Percentiles rank a stretch among this genome's conserved stretches.
Conservation (phyloP, 1,140 invertebrate species). For the Teleogryllus occipitalis region DNA sequence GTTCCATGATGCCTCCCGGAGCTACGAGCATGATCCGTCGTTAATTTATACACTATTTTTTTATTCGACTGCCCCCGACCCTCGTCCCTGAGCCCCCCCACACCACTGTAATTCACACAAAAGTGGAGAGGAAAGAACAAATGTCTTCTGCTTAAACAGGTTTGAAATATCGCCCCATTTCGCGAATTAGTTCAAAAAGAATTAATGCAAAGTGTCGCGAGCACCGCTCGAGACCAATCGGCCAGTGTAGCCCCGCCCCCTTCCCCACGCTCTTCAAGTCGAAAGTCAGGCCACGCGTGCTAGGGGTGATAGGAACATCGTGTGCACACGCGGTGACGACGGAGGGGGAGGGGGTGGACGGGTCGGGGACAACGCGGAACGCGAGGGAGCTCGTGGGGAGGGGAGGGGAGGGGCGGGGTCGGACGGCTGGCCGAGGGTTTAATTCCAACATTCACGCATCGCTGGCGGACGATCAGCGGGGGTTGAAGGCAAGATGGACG, state of each 20-base stretch:
- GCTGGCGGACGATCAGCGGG: too few relatives aligned
- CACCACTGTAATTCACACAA: not conserved
- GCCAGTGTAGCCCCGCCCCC: not conserved
- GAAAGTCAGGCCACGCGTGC: too few relatives aligned
- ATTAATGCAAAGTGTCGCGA: not conserved
- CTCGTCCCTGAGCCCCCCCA: not conserved
- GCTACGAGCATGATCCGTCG: not conserved
- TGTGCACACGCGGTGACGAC: too few relatives aligned
- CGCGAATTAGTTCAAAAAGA: conserved; percentile 1
- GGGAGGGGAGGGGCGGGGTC: too few relatives aligned
- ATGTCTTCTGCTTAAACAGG: not conserved
- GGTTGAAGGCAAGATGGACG: too few relatives aligned
- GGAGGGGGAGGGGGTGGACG: too few relatives aligned
- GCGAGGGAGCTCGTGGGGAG: too few relatives aligned
- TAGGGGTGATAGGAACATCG: too few relatives aligned
- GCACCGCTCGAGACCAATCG: not conserved
- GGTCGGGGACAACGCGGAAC: too few relatives aligned
- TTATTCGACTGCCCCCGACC: not conserved
- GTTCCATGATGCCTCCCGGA: not conserved
- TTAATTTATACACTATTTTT: not conserved
- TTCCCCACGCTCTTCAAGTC: too few relatives aligned
- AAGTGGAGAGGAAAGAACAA: not conserved
- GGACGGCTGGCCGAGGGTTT: too few relatives aligned
- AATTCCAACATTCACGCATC: too few relatives aligned
- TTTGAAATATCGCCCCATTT: conserved; percentile 1